Percentiles rank a stretch among this genome's conserved stretches.
Conservation (phyloP, 2,888 invertebrate genomes). For the Chymomyza procnemis region DNA sequence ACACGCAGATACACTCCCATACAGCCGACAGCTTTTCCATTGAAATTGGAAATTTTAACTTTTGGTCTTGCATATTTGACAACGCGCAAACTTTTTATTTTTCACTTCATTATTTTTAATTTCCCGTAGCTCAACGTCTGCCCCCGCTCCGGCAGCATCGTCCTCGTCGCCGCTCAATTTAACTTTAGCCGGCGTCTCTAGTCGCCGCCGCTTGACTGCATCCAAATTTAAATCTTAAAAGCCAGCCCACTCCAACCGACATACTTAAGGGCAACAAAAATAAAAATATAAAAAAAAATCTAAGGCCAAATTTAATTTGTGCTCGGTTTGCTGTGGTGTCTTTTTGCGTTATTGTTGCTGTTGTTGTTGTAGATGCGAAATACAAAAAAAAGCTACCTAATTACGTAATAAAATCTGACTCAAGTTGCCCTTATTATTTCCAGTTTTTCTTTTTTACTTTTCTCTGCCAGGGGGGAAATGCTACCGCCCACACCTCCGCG, state of each 20-base stretch:
- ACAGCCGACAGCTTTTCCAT: neutral
- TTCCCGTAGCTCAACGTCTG: neutral
- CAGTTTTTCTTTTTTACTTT: slow-evolving; percentile 55
- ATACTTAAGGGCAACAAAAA: slow-evolving; percentile 1
- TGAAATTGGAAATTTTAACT: slow-evolving; percentile 47
- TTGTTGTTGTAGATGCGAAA: slow-evolving; percentile 31
- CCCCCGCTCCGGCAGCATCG: neutral
- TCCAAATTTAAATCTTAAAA: slow-evolving; percentile 14
- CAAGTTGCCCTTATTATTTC: slow-evolving; percentile 71
- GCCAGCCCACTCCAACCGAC: neutral
- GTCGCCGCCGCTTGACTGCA: slow-evolving; percentile 45
- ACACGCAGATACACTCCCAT: neutral
- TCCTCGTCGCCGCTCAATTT: slow-evolving; percentile 53
- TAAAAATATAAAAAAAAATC: slow-evolving; percentile 21
- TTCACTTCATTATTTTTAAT: neutral
- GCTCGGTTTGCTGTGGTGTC: slow-evolving; percentile 48
- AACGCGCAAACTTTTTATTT: slow-evolving; percentile 5
- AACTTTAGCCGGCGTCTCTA: slow-evolving; percentile 42
- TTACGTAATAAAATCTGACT: slow-evolving; percentile 72
- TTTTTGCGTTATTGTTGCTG: neutral
- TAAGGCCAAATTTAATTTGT: slow-evolving; percentile 66
- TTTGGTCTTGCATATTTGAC: slow-evolving; percentile 45
- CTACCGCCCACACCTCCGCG: slow-evolving; percentile 5
- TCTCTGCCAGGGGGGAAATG: slow-evolving; percentile 10
- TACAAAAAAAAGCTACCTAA: slow-evolving; percentile 71